Evolutionary conservation across 2,888 invertebrate genomes (phyloP).

Genomic region (Brachylomia viminalis): DNA sequence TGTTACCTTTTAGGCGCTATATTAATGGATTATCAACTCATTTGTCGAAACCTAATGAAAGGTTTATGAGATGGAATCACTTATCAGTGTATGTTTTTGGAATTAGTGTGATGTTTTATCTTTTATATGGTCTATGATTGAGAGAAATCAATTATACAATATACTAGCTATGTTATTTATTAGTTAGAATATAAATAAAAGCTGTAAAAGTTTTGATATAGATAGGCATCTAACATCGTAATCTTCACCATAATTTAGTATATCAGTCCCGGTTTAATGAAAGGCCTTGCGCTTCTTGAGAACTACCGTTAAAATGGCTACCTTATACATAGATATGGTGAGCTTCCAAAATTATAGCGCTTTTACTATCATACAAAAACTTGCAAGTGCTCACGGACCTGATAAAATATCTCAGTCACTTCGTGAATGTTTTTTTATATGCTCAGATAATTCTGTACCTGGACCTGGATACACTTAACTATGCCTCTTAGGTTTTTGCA

Average conservation of each 20-base stretch:
- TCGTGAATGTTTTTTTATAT: not conserved
- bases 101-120: constrained; percentile 19
- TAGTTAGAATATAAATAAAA: not conserved
- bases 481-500: not conserved
- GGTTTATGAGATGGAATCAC: constrained; percentile 35
- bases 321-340: not conserved
- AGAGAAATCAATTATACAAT: constrained; percentile 6
- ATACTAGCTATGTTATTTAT: not conserved
- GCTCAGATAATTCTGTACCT: not conserved
- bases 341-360: constrained; percentile 11
- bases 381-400: not conserved
- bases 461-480: not conserved
- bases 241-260: constrained; percentile 1
- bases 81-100: constrained; percentile 21
- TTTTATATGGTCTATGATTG: constrained; percentile 16
- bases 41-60: constrained; percentile 39
- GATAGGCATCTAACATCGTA: not conserved
- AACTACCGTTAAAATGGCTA: constrained; percentile 19
- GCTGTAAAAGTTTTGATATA: not conserved
- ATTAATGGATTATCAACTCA: constrained; percentile 42
- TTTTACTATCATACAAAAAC: constrained; percentile 8
- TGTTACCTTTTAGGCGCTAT: constrained; percentile 31
- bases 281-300: not conserved
- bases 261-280: constrained; percentile 5
- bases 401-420: constrained; percentile 6